phyloP scores from a whole-genome alignment of 2,797 vertebrate genomes.

The Artibeus jamaicensis region DNA sequence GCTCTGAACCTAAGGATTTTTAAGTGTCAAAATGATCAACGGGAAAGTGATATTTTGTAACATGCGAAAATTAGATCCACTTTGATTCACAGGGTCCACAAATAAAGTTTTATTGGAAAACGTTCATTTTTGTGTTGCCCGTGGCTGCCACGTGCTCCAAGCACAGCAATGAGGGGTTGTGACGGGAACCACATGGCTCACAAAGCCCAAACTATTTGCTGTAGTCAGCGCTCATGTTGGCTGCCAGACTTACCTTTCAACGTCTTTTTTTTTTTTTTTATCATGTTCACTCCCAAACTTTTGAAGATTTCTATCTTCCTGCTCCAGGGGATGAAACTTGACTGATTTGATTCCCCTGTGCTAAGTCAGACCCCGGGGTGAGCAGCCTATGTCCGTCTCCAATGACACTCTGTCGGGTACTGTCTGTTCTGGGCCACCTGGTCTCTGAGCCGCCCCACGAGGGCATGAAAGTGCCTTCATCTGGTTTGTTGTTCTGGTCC shows the following conservation, averaged over 20 bases:
- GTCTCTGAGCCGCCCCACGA: not conserved
- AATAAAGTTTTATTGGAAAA: not conserved
- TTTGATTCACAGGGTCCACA: not conserved
- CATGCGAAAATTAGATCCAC: not conserved
- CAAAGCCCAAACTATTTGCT: not conserved
- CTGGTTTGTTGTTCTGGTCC: too few relatives aligned
- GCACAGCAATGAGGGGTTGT: not conserved
- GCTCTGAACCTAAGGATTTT: not conserved
- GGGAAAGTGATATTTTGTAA: not conserved
- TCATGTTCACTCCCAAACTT: not conserved
- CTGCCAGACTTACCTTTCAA: not conserved
- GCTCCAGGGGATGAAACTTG: not conserved
- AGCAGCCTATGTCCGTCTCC: not conserved
- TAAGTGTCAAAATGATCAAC: not conserved
- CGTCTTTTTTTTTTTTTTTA: not conserved
- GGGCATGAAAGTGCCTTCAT: not conserved
- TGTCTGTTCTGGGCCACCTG: not conserved
- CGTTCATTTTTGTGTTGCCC: fast-evolving
- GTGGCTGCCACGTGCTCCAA: fast-evolving
- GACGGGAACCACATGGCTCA: not conserved
- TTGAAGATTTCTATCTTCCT: not conserved
- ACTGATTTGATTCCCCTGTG: not conserved
- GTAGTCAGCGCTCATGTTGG: not conserved
- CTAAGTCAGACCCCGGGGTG: not conserved
- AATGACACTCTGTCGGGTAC: not conserved